Conservation (phyloP, 2,888 invertebrate species). For the Parnassius glacialis region DNA sequence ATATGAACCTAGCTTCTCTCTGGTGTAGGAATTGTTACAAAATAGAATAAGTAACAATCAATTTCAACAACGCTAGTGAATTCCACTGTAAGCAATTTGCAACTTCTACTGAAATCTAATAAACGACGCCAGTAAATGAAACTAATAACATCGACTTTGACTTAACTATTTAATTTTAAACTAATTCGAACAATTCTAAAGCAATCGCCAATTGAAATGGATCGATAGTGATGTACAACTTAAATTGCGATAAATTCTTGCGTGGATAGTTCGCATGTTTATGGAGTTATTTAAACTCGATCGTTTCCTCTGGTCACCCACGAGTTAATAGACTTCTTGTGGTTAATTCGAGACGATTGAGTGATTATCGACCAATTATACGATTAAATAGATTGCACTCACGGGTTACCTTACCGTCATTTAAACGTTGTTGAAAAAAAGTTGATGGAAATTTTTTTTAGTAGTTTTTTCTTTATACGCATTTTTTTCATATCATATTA, state of each 20-base stretch:
- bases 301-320: background rate
- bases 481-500: too few species aligned
- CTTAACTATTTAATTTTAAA: background rate
- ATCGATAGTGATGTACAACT: background rate
- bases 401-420: too few species aligned
- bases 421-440: too few species aligned
- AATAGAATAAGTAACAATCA: too few species aligned
- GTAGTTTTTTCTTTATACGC: too few species aligned
- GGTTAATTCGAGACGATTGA: slow-evolving; percentile 13
- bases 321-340: background rate
- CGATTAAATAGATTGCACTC: background rate
- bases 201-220: background rate
- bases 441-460: too few species aligned
- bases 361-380: slow-evolving; percentile 12
- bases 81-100: background rate
- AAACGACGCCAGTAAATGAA: background rate
- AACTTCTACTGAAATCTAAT: too few species aligned
- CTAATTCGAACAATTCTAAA: background rate
- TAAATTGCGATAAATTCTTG: background rate
- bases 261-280: background rate
- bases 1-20: too few species aligned
- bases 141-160: background rate
- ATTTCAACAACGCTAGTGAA: background rate
- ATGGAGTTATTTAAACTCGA: background rate
- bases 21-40: too few species aligned